Evolutionary conservation across 2,113 vertebrate genomes (phyloP).

Genomic region (Chionodraco myersi): DNA sequence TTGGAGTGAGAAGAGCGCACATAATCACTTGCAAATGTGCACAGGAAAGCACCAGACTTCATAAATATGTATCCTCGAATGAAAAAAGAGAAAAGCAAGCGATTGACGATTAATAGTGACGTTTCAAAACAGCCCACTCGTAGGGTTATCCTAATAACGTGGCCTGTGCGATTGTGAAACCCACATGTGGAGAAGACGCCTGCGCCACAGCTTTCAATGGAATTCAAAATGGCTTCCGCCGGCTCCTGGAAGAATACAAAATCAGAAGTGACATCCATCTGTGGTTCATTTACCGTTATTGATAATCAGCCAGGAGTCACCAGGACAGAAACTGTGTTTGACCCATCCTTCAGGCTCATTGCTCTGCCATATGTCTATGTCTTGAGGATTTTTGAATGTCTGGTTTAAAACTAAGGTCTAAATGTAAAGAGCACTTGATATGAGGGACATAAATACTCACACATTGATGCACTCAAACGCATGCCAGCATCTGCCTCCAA

Average conservation of each 20-base stretch:
- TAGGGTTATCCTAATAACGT: slow-evolving; percentile 52
- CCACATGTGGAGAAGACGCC: slow-evolving; percentile 49
- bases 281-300: slow-evolving; percentile 66
- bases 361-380: slow-evolving; percentile 40
- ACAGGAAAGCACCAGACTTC: slow-evolving; percentile 58
- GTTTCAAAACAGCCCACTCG: slow-evolving; percentile 57
- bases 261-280: slow-evolving; percentile 74
- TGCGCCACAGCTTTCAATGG: slow-evolving; percentile 25
- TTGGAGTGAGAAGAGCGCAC: slow-evolving; percentile 49
- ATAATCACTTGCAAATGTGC: slow-evolving; percentile 79
- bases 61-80: slow-evolving; percentile 77
- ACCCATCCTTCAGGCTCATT: slow-evolving; percentile 57
- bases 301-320: slow-evolving; percentile 62
- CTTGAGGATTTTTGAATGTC: slow-evolving; percentile 36
- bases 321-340: slow-evolving; percentile 50
- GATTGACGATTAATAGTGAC: slow-evolving; percentile 70
- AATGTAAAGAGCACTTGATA: slow-evolving; percentile 27
- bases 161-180: slow-evolving; percentile 26
- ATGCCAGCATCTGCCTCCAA: background rate
- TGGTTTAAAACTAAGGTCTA: slow-evolving; percentile 30
- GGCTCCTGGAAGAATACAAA: slow-evolving; percentile 40
- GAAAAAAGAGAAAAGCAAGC: slow-evolving; percentile 49
- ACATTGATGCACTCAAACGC: background rate
- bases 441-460: background rate
- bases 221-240: slow-evolving; percentile 34